Base-by-base conservation (phyloP, 1,140 invertebrate species). In the Ips typographus region DNA sequence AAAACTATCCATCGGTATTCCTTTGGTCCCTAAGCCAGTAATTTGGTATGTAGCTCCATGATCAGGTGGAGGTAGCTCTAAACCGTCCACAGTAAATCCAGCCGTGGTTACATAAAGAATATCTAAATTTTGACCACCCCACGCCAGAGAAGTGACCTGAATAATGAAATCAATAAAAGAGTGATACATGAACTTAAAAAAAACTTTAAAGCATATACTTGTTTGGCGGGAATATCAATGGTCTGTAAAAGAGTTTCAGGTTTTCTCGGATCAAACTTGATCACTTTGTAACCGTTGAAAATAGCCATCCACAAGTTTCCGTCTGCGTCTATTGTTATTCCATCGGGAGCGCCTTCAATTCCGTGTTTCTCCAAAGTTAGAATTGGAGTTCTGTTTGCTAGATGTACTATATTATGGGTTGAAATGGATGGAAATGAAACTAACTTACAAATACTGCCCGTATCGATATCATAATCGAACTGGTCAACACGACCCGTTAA, bases 21-120 rank as follows among this genome's bases (percentile, higher is more conserved):
- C 76, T 61, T 74, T 77, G 4, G 72, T 72, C 8, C 69, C 68
- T 40, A 75, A 53, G 22, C 72, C 76, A 44, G 71, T 73, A 3
- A 77, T 51, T 60, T 67, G 69, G 43, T 62, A 76, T 42, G 65
- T 63, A 2, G 73, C 73, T 2, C 76, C 76, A 64, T 77, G 73
- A 56, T 75, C 61, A 6, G 75, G 74, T 37, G 73, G 74, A 8
- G 71, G 70, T 3, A 70, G 41, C n/a, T 70, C 74, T 36, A 64
- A 58, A 0, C 75, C 74, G 49, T 76, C 65, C 5, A 76, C 57
- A 0, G 71, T 71, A 6, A 77, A 70, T 53, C 63, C 63, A 1
- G 87, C 88, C 0, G 87, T 86, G 0, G 92, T 94, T 36, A 94
- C 90, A 75, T 88, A 94, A 1, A 94, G 80, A 65, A 87, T 85